These are phyloP conservation scores for Drosophila miranda DNA, from an alignment of 1,140 invertebrate genomes.

Conservation along the genomic window DNA sequence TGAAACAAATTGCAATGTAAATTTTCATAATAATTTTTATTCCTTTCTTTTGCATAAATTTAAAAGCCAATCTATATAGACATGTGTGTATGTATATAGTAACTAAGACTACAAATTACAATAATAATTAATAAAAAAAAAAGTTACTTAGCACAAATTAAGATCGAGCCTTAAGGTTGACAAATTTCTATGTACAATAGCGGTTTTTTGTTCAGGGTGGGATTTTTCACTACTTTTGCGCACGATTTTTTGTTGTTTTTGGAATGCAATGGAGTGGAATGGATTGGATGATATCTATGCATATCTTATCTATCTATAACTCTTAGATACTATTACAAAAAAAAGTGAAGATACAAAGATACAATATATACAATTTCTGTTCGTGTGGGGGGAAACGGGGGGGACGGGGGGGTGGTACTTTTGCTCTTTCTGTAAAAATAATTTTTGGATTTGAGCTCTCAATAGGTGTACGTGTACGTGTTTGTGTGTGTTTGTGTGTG, in stretches of 20 bases:
- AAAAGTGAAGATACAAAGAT: conserved; percentile 38
- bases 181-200: conserved; percentile 48
- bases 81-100: neutral
- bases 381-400: too few relatives aligned
- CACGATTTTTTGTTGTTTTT: too few relatives aligned
- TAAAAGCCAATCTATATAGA: conserved; percentile 53
- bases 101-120: conserved; percentile 26
- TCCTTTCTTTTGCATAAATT: conserved; percentile 41
- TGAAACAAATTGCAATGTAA: neutral
- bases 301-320: conserved; percentile 1
- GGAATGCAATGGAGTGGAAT: conserved; percentile 11
- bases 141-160: conserved; percentile 46
- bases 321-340: conserved; percentile 39
- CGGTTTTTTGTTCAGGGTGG: neutral
- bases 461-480: conserved; percentile 34
- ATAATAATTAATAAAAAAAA: conserved; percentile 35
- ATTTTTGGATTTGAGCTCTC: conserved; percentile 75
- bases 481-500: conserved; percentile 20
- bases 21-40: conserved; percentile 41
- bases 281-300: conserved; percentile 16
- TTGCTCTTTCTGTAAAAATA: conserved; percentile 61
- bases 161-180: conserved; percentile 44
- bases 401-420: neutral
- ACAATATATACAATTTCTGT: conserved; percentile 56
- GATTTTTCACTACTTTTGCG: too few relatives aligned